Conservation (phyloP, 2,797 vertebrate species). For the Sebastes minor region DNA sequence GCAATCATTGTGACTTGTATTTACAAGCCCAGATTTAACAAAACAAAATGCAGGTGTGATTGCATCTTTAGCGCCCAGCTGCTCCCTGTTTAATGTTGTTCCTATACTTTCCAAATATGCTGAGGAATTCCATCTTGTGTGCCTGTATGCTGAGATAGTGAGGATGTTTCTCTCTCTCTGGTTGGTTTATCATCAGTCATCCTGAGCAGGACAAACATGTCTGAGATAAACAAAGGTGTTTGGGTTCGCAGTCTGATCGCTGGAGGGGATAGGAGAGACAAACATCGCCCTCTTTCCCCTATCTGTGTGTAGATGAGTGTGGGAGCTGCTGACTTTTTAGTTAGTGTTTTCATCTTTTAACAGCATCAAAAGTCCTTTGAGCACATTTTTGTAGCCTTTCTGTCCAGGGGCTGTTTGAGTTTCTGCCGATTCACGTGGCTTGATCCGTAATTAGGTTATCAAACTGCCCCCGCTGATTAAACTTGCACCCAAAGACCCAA, state of each 20-base stretch:
- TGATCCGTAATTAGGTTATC: slow-evolving; percentile 65
- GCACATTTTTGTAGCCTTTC: background rate
- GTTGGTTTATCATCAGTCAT: background rate
- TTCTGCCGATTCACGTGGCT: slow-evolving; percentile 40
- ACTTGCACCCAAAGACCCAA: slow-evolving; percentile 52
- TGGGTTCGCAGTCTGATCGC: slow-evolving; percentile 18
- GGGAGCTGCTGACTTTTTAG: background rate
- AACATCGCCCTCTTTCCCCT: slow-evolving; percentile 38
- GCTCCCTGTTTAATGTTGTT: background rate
- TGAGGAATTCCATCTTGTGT: background rate
- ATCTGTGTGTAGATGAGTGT: background rate
- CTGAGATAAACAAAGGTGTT: slow-evolving; percentile 39
- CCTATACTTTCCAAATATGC: background rate
- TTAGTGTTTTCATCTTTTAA: slow-evolving; percentile 8
- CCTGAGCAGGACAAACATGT: slow-evolving; percentile 25
- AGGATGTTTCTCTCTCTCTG: background rate
- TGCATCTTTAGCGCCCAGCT: background rate
- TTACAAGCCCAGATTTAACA: no score
- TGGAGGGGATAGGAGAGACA: background rate
- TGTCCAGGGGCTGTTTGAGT: slow-evolving; percentile 7
- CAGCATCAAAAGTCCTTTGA: slow-evolving; percentile 11
- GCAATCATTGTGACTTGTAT: background rate
- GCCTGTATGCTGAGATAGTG: background rate
- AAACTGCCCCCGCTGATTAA: slow-evolving; percentile 72
- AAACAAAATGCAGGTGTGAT: background rate